Evolutionary conservation across 2,113 vertebrate genomes (phyloP), one percentile per base, ranked within the genome.

Genomic region (Toxotes chatareus): DNA sequence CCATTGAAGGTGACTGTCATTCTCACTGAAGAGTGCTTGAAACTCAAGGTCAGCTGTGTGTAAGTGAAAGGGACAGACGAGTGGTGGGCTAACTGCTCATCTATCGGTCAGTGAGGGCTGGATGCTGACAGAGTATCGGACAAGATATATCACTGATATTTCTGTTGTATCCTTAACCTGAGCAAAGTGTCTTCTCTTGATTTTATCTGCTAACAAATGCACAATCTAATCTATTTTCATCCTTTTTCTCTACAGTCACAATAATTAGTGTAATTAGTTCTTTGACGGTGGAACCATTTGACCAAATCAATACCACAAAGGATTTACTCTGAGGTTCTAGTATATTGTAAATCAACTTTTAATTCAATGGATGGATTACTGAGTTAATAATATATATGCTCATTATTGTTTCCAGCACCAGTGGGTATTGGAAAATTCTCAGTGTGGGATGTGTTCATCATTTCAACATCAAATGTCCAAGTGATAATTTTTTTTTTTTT

Each of bases 301-400:
- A 79, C 49, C 66, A 69, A 80, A 80, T 86, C 57, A 72, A 46
- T 63, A 55, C 23, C 59, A 62, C 53, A 57, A 73, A 80, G 8
- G 55, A 76, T 53, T 27, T 67, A 68, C 62, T 85, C 32, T 27
- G 32, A 66, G 63, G 23, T 66, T 72, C 36, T 63, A 42, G 57
- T 76, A 40, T 77, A 75, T 40, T 80, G 16, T 76, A 73, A 34
- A 80, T 69, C 80, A 12, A 67, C 63, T 68, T 77, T 73, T 40
- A 81, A 63, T 72, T 82, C 17, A 63, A 74, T 80, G 40, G 36
- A 68, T 70, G 73, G 53, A 85, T 88, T 68, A 53, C 63, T 49
- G 49, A 47, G 16, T 82, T 82, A 86, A 85, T 85, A 72, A 85
- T 78, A 77, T 36, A 59, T 78, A 69, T 63, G 51, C 23, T 80